Evolutionary conservation across 2,888 invertebrate species (phyloP).

Genomic region (Euspilapteryx auroguttella): DNA sequence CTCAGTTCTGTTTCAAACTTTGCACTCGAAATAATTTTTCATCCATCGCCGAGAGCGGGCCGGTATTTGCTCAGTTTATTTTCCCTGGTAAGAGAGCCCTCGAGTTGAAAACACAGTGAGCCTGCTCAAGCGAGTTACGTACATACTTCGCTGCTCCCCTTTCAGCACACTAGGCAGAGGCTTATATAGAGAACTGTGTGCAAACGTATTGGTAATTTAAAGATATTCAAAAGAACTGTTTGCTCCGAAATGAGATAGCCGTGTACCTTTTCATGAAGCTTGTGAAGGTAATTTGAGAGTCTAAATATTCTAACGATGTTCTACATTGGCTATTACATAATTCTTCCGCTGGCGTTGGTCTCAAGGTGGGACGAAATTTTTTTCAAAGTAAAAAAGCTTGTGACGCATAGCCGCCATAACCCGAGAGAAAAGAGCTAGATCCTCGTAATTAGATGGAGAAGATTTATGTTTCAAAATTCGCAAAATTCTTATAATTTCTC

Average conservation of each 20-base stretch:
- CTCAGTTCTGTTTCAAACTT: conserved; percentile 22
- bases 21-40: conserved; percentile 30
- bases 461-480: conserved; percentile 49
- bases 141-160: conserved; percentile 1
- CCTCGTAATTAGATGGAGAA: conserved; percentile 47
- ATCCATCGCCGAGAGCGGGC: too few relatives aligned
- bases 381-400: conserved; percentile 42
- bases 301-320: conserved; percentile 11
- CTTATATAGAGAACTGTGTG: conserved; percentile 7
- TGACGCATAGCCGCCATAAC: conserved; percentile 51
- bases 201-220: conserved; percentile 3
- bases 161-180: not conserved
- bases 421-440: conserved; percentile 37
- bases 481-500: too few relatives aligned
- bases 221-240: not conserved
- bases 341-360: conserved; percentile 16
- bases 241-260: not conserved
- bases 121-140: conserved; percentile 25
- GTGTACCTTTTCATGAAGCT: conserved; percentile 8
- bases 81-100: conserved; percentile 32
- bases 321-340: conserved; percentile 22
- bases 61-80: conserved; percentile 48
- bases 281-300: too few relatives aligned
- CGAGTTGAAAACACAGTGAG: conserved; percentile 31
- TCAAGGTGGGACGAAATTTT: conserved; percentile 26